Evolutionary conservation across 2,888 invertebrate genomes (phyloP).

Genomic region (Bombylius discolor): DNA sequence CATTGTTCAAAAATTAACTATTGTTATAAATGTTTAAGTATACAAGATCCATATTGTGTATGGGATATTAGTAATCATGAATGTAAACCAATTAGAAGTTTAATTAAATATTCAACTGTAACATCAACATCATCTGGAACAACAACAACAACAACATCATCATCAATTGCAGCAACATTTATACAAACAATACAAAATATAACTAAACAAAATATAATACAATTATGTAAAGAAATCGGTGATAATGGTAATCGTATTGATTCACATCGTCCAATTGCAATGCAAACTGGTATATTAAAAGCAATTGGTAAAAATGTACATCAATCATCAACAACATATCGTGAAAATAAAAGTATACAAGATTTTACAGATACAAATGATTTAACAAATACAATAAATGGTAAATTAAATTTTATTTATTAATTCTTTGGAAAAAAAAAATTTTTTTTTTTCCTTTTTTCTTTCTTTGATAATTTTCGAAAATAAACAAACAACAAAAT

Average conservation of each 20-base stretch:
- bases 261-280: constrained; percentile 10
- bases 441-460: too few species aligned
- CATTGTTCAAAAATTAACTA: constrained; percentile 56
- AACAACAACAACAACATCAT: constrained; percentile 18
- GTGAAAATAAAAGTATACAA: constrained; percentile 27
- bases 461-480: too few species aligned
- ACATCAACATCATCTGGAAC: not conserved
- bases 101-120: not conserved
- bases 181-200: constrained; percentile 28
- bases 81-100: constrained; percentile 28
- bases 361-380: constrained; percentile 29
- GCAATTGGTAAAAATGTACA: constrained; percentile 13
- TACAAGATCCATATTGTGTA: constrained; percentile 96
- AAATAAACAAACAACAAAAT: too few species aligned
- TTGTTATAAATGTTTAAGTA: constrained; percentile 70
- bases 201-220: constrained; percentile 27
- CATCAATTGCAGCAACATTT: constrained; percentile 18
- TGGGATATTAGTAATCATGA: constrained; percentile 68
- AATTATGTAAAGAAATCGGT: constrained; percentile 26
- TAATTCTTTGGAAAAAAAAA: too few species aligned
- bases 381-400: constrained; percentile 25
- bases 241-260: constrained; percentile 14
- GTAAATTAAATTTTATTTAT: constrained; percentile 11
- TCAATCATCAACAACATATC: not conserved
- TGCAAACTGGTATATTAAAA: constrained; percentile 18